A percentile compares a stretch with the other conserved stretches of the same genome.
These are phyloP conservation scores for Gobionotothen gibberifrons DNA, from an alignment of 2,797 vertebrate genomes.

Conservation along the genomic window DNA sequence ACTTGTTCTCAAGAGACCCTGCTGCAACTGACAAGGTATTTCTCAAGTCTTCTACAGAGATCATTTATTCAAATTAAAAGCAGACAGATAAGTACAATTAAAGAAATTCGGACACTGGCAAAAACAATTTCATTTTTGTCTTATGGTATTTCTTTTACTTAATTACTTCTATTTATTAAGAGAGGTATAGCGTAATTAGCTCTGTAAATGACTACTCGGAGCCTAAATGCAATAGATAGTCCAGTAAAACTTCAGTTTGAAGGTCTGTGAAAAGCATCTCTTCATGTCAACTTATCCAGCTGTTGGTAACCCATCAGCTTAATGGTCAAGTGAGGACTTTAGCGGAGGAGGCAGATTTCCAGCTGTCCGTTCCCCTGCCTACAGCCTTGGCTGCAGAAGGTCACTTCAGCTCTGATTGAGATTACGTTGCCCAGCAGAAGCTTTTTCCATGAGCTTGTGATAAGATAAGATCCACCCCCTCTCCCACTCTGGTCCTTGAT, in stretches of 20 bases:
- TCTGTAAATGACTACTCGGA: background rate
- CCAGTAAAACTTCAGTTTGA: conserved; percentile 21
- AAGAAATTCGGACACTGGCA: background rate
- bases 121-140: background rate
- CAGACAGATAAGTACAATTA: background rate
- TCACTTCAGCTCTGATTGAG: conserved; percentile 36
- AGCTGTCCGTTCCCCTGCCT: conserved; percentile 39
- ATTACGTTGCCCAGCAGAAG: conserved; percentile 47
- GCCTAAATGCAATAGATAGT: conserved; percentile 17
- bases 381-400: conserved; percentile 57
- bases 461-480: conserved; percentile 61
- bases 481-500: conserved; percentile 48
- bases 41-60: background rate
- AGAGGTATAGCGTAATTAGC: background rate
- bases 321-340: conserved; percentile 56
- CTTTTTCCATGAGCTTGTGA: conserved; percentile 29
- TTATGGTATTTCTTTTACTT: background rate
- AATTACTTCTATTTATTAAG: conserved; percentile 13
- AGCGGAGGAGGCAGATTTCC: conserved; percentile 57
- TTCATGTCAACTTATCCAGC: conserved; percentile 30
- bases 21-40: conserved; percentile 4
- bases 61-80: conserved; percentile 19
- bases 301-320: conserved; percentile 51
- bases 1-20: conserved; percentile 23
- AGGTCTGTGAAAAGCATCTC: conserved; percentile 42